These are phyloP conservation scores for Dromius quadrimaculatus DNA, from an alignment of 2,888 invertebrate species.

Conservation along the genomic window DNA sequence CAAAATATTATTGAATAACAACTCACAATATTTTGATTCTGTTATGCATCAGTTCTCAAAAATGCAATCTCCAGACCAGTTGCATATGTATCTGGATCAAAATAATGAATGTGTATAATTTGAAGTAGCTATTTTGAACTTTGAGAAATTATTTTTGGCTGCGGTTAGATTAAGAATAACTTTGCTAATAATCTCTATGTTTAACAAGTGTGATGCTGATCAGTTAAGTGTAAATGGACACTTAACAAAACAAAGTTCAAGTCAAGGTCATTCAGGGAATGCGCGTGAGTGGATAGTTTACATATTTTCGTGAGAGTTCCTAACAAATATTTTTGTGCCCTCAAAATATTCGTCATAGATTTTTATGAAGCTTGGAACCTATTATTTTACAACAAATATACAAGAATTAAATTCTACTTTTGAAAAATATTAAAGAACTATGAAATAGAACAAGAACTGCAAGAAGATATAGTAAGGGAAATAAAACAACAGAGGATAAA, in stretches of 20 bases:
- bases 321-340: constrained; percentile 11
- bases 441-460: too few relatives aligned
- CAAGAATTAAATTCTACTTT: too few relatives aligned
- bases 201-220: constrained; percentile 29
- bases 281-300: constrained; percentile 26
- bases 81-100: constrained; percentile 23
- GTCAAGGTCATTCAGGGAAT: constrained; percentile 24
- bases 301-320: constrained; percentile 1
- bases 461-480: too few relatives aligned
- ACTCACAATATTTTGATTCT: constrained; percentile 8
- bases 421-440: too few relatives aligned
- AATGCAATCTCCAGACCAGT: constrained; percentile 5
- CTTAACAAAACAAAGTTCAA: constrained; percentile 40
- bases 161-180: constrained; percentile 28
- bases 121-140: constrained; percentile 36
- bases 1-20: constrained; percentile 28
- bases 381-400: too few relatives aligned
- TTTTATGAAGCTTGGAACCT: too few relatives aligned
- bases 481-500: too few relatives aligned
- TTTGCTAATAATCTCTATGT: constrained; percentile 31
- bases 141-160: constrained; percentile 38
- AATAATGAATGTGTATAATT: constrained; percentile 37
- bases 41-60: constrained; percentile 14
- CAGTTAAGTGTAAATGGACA: constrained; percentile 20
- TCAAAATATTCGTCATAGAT: too few relatives aligned